Conservation (phyloP, 1,140 invertebrate genomes). For the Zaprionus gabonicus region DNA sequence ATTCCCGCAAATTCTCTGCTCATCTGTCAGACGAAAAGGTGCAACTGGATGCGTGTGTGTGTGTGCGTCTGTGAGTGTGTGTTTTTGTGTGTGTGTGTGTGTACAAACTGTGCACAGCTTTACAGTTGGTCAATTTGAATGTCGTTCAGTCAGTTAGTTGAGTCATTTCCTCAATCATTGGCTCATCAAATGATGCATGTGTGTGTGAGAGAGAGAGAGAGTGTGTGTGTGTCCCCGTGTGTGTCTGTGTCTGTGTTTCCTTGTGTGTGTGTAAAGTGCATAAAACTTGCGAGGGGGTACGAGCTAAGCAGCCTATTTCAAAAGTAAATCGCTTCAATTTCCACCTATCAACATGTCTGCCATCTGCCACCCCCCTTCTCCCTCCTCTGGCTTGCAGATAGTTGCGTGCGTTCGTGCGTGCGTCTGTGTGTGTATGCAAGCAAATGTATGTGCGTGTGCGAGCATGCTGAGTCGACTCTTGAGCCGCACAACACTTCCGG, state of each 20-base stretch:
- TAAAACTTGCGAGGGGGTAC: slow-evolving; percentile 24
- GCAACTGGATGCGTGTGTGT: neutral
- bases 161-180: slow-evolving; percentile 11
- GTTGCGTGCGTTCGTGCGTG: slow-evolving; percentile 19
- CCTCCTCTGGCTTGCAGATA: neutral
- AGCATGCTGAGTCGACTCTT: slow-evolving; percentile 72
- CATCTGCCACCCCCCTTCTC: slow-evolving; percentile 27
- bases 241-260: slow-evolving; percentile 9
- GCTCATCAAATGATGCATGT: slow-evolving; percentile 14
- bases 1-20: slow-evolving; percentile 44
- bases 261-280: slow-evolving; percentile 31
- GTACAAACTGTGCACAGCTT: slow-evolving; percentile 1
- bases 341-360: slow-evolving; percentile 80
- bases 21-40: slow-evolving; percentile 3
- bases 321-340: slow-evolving; percentile 79
- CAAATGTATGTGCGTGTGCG: slow-evolving; percentile 36
- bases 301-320: slow-evolving; percentile 52
- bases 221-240: neutral
- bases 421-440: slow-evolving; percentile 12
- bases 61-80: neutral
- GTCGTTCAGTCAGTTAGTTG: slow-evolving; percentile 26
- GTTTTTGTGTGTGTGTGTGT: neutral
- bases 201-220: slow-evolving; percentile 5
- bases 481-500: slow-evolving; percentile 80
- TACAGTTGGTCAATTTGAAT: slow-evolving; percentile 17